Evolutionary conservation across 1,140 invertebrate genomes (phyloP).

Genomic region (Ostrea denselamellosa): DNA sequence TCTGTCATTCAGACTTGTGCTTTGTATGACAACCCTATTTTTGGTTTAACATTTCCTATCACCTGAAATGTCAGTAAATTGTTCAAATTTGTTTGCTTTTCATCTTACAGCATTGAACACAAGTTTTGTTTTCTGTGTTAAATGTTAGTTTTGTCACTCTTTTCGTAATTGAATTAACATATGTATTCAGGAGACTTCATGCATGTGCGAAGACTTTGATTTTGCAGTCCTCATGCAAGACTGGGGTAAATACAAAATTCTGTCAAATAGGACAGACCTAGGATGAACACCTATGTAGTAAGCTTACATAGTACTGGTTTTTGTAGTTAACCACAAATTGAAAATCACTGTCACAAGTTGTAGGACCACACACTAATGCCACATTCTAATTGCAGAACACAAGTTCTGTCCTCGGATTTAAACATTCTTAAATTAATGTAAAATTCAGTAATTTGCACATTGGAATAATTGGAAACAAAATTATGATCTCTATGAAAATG

Average conservation of each 20-base stretch:
- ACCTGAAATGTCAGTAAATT: constrained; percentile 24
- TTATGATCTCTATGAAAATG: too few species aligned
- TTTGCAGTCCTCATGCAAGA: background rate
- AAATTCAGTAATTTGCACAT: too few species aligned
- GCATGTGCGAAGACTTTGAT: background rate
- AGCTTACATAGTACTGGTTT: constrained; percentile 7
- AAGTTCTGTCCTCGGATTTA: too few species aligned
- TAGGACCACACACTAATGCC: constrained; percentile 13
- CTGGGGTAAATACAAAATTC: background rate
- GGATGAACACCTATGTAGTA: background rate
- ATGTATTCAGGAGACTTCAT: background rate
- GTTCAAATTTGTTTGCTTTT: constrained; percentile 16
- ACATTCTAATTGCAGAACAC: background rate
- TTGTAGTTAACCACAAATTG: background rate
- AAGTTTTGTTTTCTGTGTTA: background rate
- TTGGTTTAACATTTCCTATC: constrained; percentile 18
- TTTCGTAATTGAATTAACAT: constrained; percentile 38
- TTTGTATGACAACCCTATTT: background rate
- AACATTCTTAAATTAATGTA: too few species aligned
- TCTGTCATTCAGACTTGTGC: background rate
- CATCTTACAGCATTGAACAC: background rate
- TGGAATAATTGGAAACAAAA: too few species aligned
- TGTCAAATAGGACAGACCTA: background rate
- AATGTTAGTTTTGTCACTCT: background rate
- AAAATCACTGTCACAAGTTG: background rate